Evolutionary conservation across 2,888 invertebrate genomes (phyloP).

Genomic region (Ligdia adustata): DNA sequence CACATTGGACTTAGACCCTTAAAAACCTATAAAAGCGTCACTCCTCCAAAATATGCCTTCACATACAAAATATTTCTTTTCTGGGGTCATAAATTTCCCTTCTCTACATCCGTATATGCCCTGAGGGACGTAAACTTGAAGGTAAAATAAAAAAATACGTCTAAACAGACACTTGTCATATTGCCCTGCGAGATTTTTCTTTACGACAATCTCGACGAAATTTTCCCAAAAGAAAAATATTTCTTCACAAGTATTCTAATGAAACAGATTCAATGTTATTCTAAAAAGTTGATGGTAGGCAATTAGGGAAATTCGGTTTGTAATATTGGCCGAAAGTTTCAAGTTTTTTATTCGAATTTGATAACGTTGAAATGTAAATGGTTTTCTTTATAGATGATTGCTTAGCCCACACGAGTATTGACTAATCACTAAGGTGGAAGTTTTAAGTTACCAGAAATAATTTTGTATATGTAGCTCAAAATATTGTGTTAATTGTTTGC

Average conservation of each 20-base stretch:
- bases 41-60: constrained; percentile 30
- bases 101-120: constrained; percentile 21
- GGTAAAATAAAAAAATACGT: constrained; percentile 28
- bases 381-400: neutral
- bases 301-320: constrained; percentile 13
- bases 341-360: neutral
- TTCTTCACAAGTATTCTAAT: constrained; percentile 21
- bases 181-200: constrained; percentile 25
- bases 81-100: constrained; percentile 21
- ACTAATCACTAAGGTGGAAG: no score
- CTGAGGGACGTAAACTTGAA: constrained; percentile 24
- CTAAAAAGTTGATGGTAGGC: constrained; percentile 11
- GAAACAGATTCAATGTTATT: constrained; percentile 17
- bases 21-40: constrained; percentile 37
- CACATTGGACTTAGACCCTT: no score
- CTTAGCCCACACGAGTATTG: no score
- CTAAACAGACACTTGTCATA: constrained; percentile 31
- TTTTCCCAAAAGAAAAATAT: constrained; percentile 24
- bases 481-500: no score
- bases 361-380: neutral
- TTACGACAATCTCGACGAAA: constrained; percentile 24
- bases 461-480: no score
- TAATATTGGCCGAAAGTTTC: constrained; percentile 6
- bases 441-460: no score
- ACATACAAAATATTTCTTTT: constrained; percentile 34